phyloP scores from a whole-genome alignment of 2,888 invertebrate genomes.

The Zaprionus bogoriensis region DNA sequence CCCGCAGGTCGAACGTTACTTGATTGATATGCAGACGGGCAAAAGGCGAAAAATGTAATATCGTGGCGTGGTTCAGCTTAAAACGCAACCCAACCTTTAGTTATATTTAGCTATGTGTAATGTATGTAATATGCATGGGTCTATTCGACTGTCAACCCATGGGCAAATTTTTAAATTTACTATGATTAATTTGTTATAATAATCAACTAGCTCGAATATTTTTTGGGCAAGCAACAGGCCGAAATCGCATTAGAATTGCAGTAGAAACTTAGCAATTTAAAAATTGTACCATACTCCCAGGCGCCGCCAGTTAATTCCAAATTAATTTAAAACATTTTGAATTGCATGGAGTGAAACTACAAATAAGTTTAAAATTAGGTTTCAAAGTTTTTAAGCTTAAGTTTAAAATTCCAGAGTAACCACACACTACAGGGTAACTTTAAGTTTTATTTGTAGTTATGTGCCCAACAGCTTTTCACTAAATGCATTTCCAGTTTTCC shows the following conservation, averaged over 20 bases:
- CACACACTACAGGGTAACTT: background rate
- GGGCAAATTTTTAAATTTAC: background rate
- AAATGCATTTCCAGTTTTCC: background rate
- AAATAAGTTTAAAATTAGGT: too few relatives aligned
- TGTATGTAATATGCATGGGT: background rate
- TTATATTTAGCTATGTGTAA: too few relatives aligned
- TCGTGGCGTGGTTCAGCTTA: background rate
- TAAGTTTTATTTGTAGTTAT: background rate
- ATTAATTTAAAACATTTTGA: too few relatives aligned
- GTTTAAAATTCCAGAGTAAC: too few relatives aligned
- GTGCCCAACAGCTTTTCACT: background rate
- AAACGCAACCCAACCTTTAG: too few relatives aligned
- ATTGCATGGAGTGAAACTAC: too few relatives aligned
- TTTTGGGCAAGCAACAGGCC: too few relatives aligned
- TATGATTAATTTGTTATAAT: constrained; percentile 1
- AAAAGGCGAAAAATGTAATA: background rate
- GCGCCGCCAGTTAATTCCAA: too few relatives aligned
- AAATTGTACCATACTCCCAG: too few relatives aligned
- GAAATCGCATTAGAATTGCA: too few relatives aligned
- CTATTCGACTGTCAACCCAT: background rate
- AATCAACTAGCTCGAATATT: too few relatives aligned
- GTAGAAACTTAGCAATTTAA: background rate
- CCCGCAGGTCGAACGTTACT: background rate
- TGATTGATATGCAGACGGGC: background rate
- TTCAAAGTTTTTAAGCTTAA: too few relatives aligned